Evolutionary conservation across 2,888 invertebrate species (phyloP).

Genomic region (Pilophorus perplexus): DNA sequence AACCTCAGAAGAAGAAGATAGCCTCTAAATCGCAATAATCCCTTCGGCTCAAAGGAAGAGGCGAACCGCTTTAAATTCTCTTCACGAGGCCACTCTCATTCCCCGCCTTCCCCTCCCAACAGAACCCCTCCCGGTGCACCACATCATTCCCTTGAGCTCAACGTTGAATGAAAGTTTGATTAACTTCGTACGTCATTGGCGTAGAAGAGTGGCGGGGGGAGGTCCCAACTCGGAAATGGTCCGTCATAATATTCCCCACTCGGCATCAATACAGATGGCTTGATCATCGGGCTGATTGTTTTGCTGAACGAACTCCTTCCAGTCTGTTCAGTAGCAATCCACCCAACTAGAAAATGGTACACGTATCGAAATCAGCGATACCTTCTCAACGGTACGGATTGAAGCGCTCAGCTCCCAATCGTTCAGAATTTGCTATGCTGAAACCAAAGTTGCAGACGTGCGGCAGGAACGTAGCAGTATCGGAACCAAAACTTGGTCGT

Average conservation of each 20-base stretch:
- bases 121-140: too few relatives aligned
- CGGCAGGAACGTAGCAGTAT: too few relatives aligned
- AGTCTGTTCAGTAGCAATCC: too few relatives aligned
- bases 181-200: slow-evolving; percentile 38
- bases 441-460: too few relatives aligned
- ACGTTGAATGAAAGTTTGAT: slow-evolving; percentile 39
- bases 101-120: too few relatives aligned
- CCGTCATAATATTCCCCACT: slow-evolving; percentile 9
- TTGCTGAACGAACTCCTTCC: too few relatives aligned
- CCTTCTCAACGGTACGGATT: too few relatives aligned
- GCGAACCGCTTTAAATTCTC: slow-evolving; percentile 32
- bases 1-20: slow-evolving; percentile 3
- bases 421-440: too few relatives aligned
- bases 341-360: too few relatives aligned
- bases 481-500: too few relatives aligned
- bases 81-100: slow-evolving; percentile 40
- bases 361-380: too few relatives aligned
- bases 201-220: not conserved
- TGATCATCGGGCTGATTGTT: not conserved
- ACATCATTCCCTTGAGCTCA: slow-evolving; percentile 40
- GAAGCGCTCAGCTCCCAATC: too few relatives aligned
- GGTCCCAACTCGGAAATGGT: not conserved
- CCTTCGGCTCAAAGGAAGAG: slow-evolving; percentile 12
- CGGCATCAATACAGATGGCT: not conserved
- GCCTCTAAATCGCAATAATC: slow-evolving; percentile 28